These are phyloP conservation scores for Elysia chlorotica DNA, from an alignment of 1,140 invertebrate species.

Conservation along the genomic window DNA sequence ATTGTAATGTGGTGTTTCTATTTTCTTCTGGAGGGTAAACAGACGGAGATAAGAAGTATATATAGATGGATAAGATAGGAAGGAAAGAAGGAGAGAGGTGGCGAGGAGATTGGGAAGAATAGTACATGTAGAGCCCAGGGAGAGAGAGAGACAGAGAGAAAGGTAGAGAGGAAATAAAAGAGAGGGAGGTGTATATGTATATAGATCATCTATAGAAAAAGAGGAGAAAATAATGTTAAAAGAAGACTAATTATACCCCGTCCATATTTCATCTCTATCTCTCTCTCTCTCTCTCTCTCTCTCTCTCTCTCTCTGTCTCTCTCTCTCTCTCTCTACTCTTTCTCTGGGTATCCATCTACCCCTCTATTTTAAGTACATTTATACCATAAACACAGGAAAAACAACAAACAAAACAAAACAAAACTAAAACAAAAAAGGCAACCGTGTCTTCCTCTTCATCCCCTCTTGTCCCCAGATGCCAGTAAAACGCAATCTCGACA, in stretches of 20 bases:
- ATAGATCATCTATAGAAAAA: background rate
- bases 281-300: constrained; percentile 4
- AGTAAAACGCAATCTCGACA: no score
- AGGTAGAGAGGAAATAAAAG: background rate
- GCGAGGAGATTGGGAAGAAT: no score
- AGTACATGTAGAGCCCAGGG: background rate
- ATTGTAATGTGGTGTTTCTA: background rate
- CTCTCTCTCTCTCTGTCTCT: constrained; percentile 21
- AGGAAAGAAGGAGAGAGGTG: no score
- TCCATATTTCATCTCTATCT: constrained; percentile 9
- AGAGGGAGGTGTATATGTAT: background rate
- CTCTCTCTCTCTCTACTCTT: constrained; percentile 11
- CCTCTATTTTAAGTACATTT: no score
- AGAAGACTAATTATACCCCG: no score
- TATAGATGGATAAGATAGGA: background rate
- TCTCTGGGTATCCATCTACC: no score
- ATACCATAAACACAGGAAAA: no score
- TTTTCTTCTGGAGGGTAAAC: background rate
- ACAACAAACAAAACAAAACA: no score
- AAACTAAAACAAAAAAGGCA: no score
- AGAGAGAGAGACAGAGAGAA: background rate
- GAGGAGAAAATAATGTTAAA: no score
- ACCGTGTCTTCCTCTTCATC: no score
- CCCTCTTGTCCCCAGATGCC: no score
- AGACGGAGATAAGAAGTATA: background rate